Base-by-base conservation (phyloP, 2,797 vertebrate genomes). In the Meriones psammophilus region DNA sequence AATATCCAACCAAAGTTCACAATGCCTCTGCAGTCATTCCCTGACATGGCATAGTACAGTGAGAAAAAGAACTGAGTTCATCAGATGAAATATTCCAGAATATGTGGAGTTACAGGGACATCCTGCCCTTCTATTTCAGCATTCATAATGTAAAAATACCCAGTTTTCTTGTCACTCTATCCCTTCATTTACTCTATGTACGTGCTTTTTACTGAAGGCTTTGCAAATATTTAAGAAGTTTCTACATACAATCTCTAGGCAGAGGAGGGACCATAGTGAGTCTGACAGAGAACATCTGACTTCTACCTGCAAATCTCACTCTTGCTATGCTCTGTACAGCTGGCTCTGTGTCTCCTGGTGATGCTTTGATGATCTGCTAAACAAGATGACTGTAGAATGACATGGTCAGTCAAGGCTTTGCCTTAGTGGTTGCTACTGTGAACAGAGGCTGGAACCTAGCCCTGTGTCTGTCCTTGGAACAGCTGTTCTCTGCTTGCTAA, bases 231-330 rank as follows among this genome's bases (percentile, higher is more conserved):
- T 30, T 39, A 56, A 42, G 5, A 58, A 42, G 33, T 17, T 73
- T 36, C 69, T 73, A 36, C 26, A 24, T 12, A 39, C 5, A 58
- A 9, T 74, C 50, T 1, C 4, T 39, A 30, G 36, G 68, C 14
- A 58, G 0, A 39, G 18, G 1, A 50, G 20, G 39, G 18, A 26
- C 2, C 20, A 0, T 1, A 13, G 26, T 26, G 69, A 42, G 13
- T n/a, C 24, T 74, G n/a, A 58, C 54, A 89, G 58, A 64, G 17
- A 50, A n/a, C 10, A 15, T 4, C 5, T 62, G 26, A 8, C 7
- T 42, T 76, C 26, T 42, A 24, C n/a, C 56, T n/a, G 12, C 28
- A 22, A 76, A 26, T 13, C 12, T 62, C 13, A 50, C 42, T 71
- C 20, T 15, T 7, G 12, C 3, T 20, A 42, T 15, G 46, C 33